These are phyloP conservation scores for Musca domestica DNA, from an alignment of 1,140 invertebrate genomes.

Conservation along the genomic window DNA sequence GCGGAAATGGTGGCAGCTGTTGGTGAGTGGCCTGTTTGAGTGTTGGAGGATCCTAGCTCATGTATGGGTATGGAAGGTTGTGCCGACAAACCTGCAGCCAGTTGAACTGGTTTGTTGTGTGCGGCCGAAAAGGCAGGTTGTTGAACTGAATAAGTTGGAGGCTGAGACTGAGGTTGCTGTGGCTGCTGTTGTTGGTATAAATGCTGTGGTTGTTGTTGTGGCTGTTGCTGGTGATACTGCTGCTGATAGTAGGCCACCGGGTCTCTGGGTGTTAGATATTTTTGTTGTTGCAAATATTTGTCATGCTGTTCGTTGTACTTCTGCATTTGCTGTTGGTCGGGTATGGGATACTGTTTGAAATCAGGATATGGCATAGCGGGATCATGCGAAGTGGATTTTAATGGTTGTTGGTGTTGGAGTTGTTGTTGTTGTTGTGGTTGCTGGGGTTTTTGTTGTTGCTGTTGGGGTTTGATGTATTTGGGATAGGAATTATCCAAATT, in stretches of 20 bases:
- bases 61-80: constrained; percentile 19
- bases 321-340: constrained; percentile 36
- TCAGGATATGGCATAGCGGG: background rate
- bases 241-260: background rate
- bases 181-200: background rate
- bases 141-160: background rate
- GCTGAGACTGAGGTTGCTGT: background rate
- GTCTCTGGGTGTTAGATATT: constrained; percentile 14
- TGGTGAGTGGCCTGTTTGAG: background rate
- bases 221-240: background rate
- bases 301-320: constrained; percentile 10
- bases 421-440: constrained; percentile 28
- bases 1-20: background rate
- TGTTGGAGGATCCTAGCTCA: constrained; percentile 7
- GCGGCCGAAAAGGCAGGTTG: background rate
- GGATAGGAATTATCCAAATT: background rate
- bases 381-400: constrained; percentile 32
- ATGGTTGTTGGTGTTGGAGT: constrained; percentile 28
- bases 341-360: constrained; percentile 32
- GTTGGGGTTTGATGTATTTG: constrained; percentile 23
- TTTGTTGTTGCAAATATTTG: constrained; percentile 13
- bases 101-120: background rate
- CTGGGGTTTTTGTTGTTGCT: background rate
- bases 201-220: background rate
- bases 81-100: background rate